phyloP scores from a whole-genome alignment of 2,797 vertebrate species.

The Astyanax mexicanus region DNA sequence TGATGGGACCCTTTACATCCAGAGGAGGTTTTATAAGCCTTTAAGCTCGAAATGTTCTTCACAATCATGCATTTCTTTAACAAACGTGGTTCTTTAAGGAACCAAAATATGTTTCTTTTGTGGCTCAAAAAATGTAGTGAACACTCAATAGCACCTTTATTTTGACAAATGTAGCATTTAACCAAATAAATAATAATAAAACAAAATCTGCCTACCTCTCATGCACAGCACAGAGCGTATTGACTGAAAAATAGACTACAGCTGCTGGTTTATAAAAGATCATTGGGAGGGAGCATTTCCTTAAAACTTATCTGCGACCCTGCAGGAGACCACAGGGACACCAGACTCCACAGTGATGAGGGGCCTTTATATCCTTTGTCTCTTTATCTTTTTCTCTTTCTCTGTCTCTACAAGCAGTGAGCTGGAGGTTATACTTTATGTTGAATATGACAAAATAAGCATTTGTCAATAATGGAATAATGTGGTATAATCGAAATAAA shows the following conservation, averaged over 20 bases:
- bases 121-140: background rate
- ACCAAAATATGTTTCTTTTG: too few species aligned
- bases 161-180: background rate
- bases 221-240: slow-evolving; percentile 9
- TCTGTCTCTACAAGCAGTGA: background rate
- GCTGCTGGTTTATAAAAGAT: slow-evolving; percentile 15
- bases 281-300: slow-evolving; percentile 63
- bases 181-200: background rate
- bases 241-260: background rate
- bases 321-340: slow-evolving; percentile 7
- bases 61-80: too few species aligned
- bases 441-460: background rate
- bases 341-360: slow-evolving; percentile 39
- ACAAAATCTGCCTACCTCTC: slow-evolving; percentile 33
- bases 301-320: slow-evolving; percentile 61
- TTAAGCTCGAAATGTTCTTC: too few species aligned
- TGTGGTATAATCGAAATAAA: too few species aligned
- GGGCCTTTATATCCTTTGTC: background rate
- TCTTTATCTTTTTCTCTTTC: background rate
- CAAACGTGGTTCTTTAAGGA: too few species aligned
- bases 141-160: background rate
- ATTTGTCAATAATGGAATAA: too few species aligned
- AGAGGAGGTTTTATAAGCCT: too few species aligned
- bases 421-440: background rate
- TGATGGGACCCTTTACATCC: too few species aligned